A percentile compares a stretch with the other conserved stretches of the same genome.
phyloP scores from a whole-genome alignment of 2,113 vertebrate species.

The Polyodon spathula region DNA sequence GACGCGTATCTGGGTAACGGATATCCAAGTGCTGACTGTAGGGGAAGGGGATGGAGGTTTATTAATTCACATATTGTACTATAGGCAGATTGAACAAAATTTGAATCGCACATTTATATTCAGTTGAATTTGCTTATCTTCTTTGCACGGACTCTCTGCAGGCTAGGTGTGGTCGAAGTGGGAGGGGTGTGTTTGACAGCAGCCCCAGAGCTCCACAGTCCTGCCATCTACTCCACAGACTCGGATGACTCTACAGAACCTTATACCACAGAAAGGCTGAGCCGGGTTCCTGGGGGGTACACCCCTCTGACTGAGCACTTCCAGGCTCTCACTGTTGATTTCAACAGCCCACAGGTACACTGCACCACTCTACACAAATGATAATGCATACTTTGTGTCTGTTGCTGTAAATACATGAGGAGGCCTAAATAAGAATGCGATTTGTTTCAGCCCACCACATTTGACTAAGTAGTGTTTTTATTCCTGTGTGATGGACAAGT shows the following conservation, averaged over 20 bases:
- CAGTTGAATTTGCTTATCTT: background rate
- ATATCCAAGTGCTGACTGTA: too few relatives aligned
- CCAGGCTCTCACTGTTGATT: conserved; percentile 75
- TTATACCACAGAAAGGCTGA: conserved; percentile 90
- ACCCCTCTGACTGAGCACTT: conserved; percentile 71
- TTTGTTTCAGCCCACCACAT: too few relatives aligned
- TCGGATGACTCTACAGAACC: conserved; percentile 77
- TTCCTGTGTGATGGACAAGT: too few relatives aligned
- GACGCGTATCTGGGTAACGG: too few relatives aligned
- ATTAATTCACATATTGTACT: too few relatives aligned
- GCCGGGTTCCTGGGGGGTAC: conserved; percentile 76
- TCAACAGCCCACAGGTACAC: conserved; percentile 78
- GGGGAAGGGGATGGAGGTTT: too few relatives aligned
- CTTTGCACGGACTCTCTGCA: conserved; percentile 27
- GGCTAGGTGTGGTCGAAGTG: conserved; percentile 59
- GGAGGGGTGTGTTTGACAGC: conserved; percentile 63
- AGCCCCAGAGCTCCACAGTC: conserved; percentile 69
- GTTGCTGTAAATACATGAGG: too few relatives aligned
- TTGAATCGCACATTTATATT: too few relatives aligned
- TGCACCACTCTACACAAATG: background rate
- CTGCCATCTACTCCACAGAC: conserved; percentile 54
- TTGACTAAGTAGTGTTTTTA: too few relatives aligned
- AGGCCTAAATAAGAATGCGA: too few relatives aligned
- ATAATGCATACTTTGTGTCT: too few relatives aligned
- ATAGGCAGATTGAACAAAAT: too few relatives aligned